A percentile compares a stretch with the other conserved stretches of the same genome.
Evolutionary conservation across 92 coral and sea anemone genomes (phyloP).

Genomic region (Siderastrea siderea): DNA sequence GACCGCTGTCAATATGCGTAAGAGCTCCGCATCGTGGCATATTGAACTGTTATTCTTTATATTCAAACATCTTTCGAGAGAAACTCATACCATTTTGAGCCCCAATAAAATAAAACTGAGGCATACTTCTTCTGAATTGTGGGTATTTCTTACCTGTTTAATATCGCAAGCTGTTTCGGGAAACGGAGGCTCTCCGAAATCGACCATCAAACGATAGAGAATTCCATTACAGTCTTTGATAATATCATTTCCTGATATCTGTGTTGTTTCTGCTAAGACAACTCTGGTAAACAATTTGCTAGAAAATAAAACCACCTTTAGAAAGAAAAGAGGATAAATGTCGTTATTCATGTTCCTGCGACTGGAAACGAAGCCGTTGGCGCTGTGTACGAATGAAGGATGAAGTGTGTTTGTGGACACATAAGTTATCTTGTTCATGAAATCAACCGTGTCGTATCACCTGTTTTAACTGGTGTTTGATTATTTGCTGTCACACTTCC

Average conservation of each 20-base stretch:
- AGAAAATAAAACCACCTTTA: neutral
- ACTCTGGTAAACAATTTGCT: neutral
- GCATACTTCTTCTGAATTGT: too few relatives aligned
- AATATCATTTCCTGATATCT: neutral
- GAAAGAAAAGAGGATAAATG: neutral
- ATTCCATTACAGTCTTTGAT: conserved; percentile 50
- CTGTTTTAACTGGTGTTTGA: neutral
- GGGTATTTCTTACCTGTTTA: conserved; percentile 16
- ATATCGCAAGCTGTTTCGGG: conserved; percentile 43
- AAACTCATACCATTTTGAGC: too few relatives aligned
- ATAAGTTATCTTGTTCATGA: neutral
- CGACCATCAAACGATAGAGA: conserved; percentile 38
- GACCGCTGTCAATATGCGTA: neutral
- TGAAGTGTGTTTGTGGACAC: neutral
- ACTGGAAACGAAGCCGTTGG: neutral
- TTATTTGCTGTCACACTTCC: neutral
- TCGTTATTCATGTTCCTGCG: neutral
- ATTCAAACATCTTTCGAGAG: too few relatives aligned
- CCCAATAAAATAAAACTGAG: neutral
- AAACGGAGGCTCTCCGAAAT: conserved; percentile 19
- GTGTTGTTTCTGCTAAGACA: neutral
- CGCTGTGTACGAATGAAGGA: neutral
- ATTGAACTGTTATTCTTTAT: neutral
- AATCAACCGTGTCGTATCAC: conserved; percentile 9
- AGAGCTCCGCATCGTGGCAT: neutral